These are phyloP conservation scores for Silvanus unidentatus DNA, from an alignment of 2,888 invertebrate genomes.

Conservation along the genomic window DNA sequence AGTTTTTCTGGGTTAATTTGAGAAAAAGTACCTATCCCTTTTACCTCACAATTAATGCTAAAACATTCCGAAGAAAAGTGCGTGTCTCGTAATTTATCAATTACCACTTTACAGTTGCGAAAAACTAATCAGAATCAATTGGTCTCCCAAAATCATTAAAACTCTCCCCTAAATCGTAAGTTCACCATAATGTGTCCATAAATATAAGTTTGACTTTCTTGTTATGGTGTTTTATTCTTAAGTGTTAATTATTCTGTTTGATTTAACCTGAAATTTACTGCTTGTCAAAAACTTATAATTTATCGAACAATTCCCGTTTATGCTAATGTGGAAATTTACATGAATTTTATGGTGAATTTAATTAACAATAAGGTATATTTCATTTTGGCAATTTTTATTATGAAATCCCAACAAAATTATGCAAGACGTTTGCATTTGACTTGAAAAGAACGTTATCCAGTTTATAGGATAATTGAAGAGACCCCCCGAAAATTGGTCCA, in stretches of 20 bases:
- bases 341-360: no score
- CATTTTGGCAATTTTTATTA: no score
- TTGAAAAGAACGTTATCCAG: no score
- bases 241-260: conserved; percentile 13
- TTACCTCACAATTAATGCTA: neutral
- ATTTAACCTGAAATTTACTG: conserved; percentile 13
- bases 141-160: no score
- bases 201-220: conserved; percentile 9
- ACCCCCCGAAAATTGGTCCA: neutral
- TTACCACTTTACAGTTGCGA: no score
- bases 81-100: neutral
- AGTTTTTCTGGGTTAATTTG: no score
- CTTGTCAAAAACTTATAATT: conserved; percentile 10
- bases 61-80: neutral
- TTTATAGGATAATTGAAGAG: no score
- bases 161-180: conserved; percentile 4
- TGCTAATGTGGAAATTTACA: neutral
- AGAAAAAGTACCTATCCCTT: no score
- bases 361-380: no score
- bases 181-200: conserved; percentile 6
- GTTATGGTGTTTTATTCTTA: conserved; percentile 5
- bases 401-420: no score
- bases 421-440: no score
- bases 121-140: no score
- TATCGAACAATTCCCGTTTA: conserved; percentile 10